Evolutionary conservation across 2,888 invertebrate species (phyloP).

Genomic region (Drosophila kambysellisi): DNA sequence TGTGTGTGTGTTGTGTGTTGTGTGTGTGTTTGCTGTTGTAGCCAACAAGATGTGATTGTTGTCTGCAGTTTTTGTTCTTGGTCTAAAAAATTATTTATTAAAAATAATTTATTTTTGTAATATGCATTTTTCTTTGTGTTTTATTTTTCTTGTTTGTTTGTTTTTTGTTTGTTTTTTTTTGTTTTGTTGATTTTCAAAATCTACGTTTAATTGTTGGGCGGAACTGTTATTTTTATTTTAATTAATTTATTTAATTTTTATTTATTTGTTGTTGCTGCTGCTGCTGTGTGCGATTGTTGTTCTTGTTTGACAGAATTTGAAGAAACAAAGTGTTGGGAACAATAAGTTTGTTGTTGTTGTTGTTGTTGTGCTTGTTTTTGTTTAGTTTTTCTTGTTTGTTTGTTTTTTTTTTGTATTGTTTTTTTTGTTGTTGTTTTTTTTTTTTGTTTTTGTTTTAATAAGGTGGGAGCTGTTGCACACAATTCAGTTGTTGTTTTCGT

Average conservation of each 20-base stretch:
- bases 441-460: constrained; percentile 30
- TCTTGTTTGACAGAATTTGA: constrained; percentile 39
- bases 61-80: constrained; percentile 27
- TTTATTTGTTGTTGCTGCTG: not conserved
- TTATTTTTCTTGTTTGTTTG: constrained; percentile 12
- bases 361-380: constrained; percentile 15
- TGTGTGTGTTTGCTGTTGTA: constrained; percentile 18
- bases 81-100: constrained; percentile 58
- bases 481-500: constrained; percentile 65
- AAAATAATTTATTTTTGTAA: constrained; percentile 52
- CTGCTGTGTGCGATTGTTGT: constrained; percentile 52
- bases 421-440: constrained; percentile 33
- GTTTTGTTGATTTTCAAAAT: constrained; percentile 69
- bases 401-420: constrained; percentile 22
- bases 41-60: constrained; percentile 31
- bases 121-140: constrained; percentile 34
- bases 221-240: constrained; percentile 62
- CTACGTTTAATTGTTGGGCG: constrained; percentile 76
- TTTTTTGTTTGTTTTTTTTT: constrained; percentile 1
- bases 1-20: not conserved
- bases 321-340: constrained; percentile 40
- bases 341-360: constrained; percentile 8
- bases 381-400: constrained; percentile 31
- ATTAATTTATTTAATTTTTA: constrained; percentile 11
- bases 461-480: constrained; percentile 78